Percentiles rank a stretch among this genome's conserved stretches.
Conservation (phyloP, 2,888 invertebrate genomes). For the Drosophila nigricruria region DNA sequence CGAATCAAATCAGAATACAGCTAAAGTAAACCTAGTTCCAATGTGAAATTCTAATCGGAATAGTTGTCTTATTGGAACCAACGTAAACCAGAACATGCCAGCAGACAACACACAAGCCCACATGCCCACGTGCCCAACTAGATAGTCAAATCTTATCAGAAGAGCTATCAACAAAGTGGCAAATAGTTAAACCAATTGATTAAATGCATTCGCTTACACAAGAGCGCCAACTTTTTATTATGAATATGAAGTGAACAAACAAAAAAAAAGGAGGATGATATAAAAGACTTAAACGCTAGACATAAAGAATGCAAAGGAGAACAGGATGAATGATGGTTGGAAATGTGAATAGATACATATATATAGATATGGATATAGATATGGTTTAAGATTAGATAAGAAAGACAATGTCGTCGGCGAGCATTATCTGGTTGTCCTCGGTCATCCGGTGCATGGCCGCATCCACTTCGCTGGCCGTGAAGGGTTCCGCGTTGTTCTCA, state of each 20-base stretch:
- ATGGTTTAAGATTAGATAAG: constrained; percentile 88
- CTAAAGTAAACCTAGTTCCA: too few species aligned
- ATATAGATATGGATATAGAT: not conserved
- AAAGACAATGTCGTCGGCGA: constrained; percentile 93
- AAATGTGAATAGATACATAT: constrained; percentile 29
- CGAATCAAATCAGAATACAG: too few species aligned
- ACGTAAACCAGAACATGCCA: not conserved
- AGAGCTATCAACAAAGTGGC: not conserved
- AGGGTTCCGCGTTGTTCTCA: constrained; percentile 87
- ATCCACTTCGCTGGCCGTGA: constrained; percentile 89
- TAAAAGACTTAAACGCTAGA: constrained; percentile 24
- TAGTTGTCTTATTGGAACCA: too few species aligned
- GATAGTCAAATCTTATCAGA: constrained; percentile 16
- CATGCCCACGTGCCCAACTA: not conserved
- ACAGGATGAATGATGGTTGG: constrained; percentile 18
- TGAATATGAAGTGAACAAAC: constrained; percentile 39
- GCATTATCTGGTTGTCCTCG: constrained; percentile 96
- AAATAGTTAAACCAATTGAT: not conserved
- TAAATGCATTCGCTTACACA: not conserved
- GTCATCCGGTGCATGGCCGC: constrained; percentile 94
- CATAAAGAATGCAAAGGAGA: constrained; percentile 12
- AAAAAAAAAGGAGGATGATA: not conserved
- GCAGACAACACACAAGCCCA: not conserved
- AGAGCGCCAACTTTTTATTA: constrained; percentile 37
- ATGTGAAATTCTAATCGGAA: too few species aligned